These are phyloP conservation scores for Bettongia penicillata DNA, from an alignment of 2,113 vertebrate genomes.

Conservation along the genomic window DNA sequence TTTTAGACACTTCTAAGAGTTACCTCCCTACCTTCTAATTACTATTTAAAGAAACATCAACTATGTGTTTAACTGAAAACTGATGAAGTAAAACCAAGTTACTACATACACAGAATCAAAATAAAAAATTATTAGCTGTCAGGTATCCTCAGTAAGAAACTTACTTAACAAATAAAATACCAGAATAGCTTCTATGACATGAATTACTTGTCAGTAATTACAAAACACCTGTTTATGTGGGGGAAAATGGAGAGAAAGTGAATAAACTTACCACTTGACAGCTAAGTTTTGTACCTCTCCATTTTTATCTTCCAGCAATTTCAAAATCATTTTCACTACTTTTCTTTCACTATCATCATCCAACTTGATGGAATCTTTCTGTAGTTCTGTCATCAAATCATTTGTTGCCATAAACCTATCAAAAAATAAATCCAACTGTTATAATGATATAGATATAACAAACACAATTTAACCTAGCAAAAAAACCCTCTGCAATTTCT, in stretches of 20 bases:
- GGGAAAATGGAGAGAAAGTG: not conserved
- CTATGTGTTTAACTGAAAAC: not conserved
- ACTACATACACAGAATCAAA: not conserved
- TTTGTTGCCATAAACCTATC: conserved; percentile 99
- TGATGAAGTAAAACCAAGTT: not conserved
- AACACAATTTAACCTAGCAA: not conserved
- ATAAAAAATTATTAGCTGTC: not conserved
- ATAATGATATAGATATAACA: not conserved
- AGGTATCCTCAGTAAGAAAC: not conserved
- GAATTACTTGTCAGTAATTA: not conserved
- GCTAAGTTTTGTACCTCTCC: conserved; percentile 99
- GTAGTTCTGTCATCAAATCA: conserved; percentile 98
- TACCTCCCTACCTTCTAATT: not conserved
- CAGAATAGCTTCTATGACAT: not conserved
- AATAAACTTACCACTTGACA: conserved; percentile 94
- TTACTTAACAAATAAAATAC: not conserved
- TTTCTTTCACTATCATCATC: conserved; percentile 99
- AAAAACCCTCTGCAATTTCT: not conserved
- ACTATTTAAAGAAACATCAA: not conserved
- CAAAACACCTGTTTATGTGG: not conserved
- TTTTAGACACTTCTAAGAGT: not conserved
- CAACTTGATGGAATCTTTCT: conserved; percentile 99
- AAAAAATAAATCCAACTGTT: conserved; percentile 66
- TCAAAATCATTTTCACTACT: conserved; percentile 99
- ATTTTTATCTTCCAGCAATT: conserved; percentile 98